phyloP scores from a whole-genome alignment of 2,888 invertebrate species.

The Galeruca laticollis region DNA sequence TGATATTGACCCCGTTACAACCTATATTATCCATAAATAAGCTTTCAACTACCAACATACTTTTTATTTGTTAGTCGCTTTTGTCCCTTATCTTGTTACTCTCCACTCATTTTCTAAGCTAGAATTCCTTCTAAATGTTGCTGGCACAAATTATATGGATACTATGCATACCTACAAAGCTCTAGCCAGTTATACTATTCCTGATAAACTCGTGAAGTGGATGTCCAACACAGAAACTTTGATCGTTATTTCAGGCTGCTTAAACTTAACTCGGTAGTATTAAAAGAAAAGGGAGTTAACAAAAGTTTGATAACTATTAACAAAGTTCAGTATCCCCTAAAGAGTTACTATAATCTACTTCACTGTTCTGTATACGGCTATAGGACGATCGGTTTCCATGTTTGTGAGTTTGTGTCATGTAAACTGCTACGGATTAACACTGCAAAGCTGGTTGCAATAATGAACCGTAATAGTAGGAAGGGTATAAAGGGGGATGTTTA shows the following conservation, averaged over 20 bases:
- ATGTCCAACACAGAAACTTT: no score
- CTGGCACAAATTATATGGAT: no score
- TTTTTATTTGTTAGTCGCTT: no score
- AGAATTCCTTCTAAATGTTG: no score
- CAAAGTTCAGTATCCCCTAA: not conserved
- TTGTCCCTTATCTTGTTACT: no score
- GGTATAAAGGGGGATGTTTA: constrained; percentile 10
- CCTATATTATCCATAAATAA: no score
- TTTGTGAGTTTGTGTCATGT: constrained; percentile 24
- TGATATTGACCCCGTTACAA: no score
- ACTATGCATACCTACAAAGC: no score
- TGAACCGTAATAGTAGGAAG: constrained; percentile 14
- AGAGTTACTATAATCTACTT: not conserved
- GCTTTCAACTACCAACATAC: no score
- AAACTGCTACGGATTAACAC: constrained; percentile 27
- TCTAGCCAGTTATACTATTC: no score
- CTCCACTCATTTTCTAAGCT: no score
- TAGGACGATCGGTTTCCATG: constrained; percentile 22
- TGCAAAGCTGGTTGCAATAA: constrained; percentile 21
- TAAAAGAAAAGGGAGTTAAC: not conserved
- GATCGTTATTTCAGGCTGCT: not conserved
- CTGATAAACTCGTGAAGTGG: no score
- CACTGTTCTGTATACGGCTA: not conserved
- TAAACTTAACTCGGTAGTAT: not conserved
- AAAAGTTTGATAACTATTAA: not conserved